A percentile compares a stretch with the other conserved stretches of the same genome.
Conservation (phyloP, 2,113 vertebrate species). For the Tichodroma muraria region DNA sequence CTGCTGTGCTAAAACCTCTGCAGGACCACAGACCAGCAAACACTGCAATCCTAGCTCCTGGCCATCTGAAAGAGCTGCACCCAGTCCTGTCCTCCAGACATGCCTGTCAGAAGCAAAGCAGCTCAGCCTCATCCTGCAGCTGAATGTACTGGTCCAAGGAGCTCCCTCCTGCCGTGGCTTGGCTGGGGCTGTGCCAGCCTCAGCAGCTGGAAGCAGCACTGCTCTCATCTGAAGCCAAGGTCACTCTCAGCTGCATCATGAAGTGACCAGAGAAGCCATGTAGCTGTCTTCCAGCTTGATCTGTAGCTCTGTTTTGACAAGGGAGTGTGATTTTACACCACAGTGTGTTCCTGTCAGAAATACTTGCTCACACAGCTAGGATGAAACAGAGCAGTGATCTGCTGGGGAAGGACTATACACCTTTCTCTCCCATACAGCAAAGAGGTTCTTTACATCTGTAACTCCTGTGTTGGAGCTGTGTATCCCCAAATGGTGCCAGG, state of each 20-base stretch:
- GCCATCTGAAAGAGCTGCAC: neutral
- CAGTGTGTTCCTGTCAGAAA: neutral
- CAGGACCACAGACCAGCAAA: neutral
- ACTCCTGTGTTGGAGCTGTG: neutral
- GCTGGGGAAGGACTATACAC: neutral
- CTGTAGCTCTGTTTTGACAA: neutral
- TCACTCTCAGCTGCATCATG: fast-evolving
- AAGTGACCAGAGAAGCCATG: neutral
- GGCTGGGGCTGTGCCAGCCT: neutral
- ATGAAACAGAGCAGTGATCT: neutral
- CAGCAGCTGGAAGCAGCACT: neutral
- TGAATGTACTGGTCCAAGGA: neutral
- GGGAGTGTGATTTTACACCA: neutral
- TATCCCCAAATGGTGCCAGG: neutral
- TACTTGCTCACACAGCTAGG: neutral
- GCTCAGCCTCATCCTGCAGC: neutral
- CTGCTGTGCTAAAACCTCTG: neutral
- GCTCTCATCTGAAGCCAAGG: neutral
- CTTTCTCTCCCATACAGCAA: neutral
- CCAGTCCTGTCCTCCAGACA: fast-evolving
- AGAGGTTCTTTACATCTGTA: neutral
- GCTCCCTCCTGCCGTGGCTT: neutral
- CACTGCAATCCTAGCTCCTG: neutral
- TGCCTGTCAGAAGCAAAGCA: neutral
- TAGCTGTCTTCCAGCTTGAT: neutral